Evolutionary conservation across 2,113 vertebrate species (phyloP).

Genomic region (human): DNA sequence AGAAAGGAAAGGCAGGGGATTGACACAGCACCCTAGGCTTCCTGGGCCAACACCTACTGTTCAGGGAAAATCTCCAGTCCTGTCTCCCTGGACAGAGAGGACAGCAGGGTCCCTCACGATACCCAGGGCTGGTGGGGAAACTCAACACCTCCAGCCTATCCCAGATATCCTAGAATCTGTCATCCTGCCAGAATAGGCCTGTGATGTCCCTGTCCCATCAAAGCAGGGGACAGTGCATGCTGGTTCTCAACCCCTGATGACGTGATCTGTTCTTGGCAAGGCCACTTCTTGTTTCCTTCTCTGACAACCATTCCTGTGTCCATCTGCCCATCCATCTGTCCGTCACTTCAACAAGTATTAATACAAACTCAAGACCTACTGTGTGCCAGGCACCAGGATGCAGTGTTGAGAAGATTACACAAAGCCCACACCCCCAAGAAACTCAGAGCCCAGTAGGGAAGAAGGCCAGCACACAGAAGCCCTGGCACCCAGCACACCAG

Average conservation of each 20-base stretch:
- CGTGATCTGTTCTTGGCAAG: background rate
- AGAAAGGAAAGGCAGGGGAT: background rate
- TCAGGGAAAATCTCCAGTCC: background rate
- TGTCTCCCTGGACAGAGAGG: accelerated
- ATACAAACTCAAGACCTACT: background rate
- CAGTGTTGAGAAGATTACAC: background rate
- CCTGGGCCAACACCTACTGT: background rate
- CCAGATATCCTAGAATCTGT: background rate
- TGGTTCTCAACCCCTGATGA: background rate
- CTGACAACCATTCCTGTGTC: background rate
- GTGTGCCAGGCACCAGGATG: background rate
- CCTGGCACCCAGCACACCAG: background rate
- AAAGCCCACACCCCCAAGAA: background rate
- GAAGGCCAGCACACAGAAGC: background rate
- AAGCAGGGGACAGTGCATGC: too few relatives aligned
- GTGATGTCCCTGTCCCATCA: background rate
- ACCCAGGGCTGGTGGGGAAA: too few relatives aligned
- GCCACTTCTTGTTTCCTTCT: background rate
- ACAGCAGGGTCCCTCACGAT: accelerated
- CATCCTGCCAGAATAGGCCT: background rate
- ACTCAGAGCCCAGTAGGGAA: background rate
- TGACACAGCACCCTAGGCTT: background rate
- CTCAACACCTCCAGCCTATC: background rate
- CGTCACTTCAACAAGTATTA: background rate
- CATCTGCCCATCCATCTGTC: background rate